phyloP scores from a whole-genome alignment of 2,888 invertebrate genomes.

The Volucella inanis region DNA sequence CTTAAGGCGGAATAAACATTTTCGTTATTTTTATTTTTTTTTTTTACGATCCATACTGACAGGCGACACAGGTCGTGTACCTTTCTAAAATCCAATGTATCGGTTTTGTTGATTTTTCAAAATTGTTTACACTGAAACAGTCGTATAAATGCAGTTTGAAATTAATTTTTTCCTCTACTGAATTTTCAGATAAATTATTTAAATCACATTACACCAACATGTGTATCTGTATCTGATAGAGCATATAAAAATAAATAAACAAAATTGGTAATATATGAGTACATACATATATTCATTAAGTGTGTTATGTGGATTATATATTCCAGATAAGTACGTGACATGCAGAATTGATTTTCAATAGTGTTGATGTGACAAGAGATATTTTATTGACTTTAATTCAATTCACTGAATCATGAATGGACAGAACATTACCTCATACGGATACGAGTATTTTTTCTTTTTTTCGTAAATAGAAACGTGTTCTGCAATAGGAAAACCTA shows the following conservation, averaged over 20 bases:
- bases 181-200: not conserved
- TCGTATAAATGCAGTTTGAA: not conserved
- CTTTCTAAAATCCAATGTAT: not conserved
- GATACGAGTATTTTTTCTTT: too few relatives aligned
- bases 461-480: too few relatives aligned
- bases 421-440: not conserved
- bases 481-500: too few relatives aligned
- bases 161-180: not conserved
- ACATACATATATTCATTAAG: too few relatives aligned
- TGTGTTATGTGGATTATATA: not conserved
- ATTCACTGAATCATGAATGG: not conserved
- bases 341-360: constrained; percentile 16
- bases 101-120: not conserved
- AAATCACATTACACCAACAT: not conserved
- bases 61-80: not conserved
- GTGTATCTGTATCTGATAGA: not conserved
- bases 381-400: not conserved
- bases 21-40: not conserved
- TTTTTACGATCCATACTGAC: not conserved
- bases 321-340: constrained; percentile 1
- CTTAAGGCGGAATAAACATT: not conserved
- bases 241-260: not conserved
- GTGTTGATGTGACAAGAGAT: not conserved
- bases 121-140: constrained; percentile 18
- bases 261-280: not conserved